Evolutionary conservation across 2,888 invertebrate species (phyloP).

Genomic region (Drosophila cracens): DNA sequence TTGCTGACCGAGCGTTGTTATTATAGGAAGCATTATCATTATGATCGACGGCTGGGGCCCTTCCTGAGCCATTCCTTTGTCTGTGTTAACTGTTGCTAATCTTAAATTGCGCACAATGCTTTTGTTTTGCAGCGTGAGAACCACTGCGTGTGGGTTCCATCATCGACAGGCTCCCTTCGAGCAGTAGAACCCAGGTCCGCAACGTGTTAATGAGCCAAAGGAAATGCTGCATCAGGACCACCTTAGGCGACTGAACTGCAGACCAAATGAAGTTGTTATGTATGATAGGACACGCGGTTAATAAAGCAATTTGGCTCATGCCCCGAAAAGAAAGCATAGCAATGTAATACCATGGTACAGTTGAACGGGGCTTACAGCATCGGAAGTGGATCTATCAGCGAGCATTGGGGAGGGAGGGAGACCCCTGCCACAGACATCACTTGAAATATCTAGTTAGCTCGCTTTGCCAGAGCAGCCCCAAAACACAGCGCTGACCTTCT

Average conservation of each 20-base stretch:
- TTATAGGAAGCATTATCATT: slow-evolving; percentile 72
- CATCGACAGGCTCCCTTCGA: slow-evolving; percentile 20
- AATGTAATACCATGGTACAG: slow-evolving; percentile 12
- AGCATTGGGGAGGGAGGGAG: slow-evolving; percentile 5
- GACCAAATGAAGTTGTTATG: slow-evolving; percentile 65
- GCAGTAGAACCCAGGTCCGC: slow-evolving; percentile 4
- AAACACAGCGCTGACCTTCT: slow-evolving; percentile 69
- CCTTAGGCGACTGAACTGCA: slow-evolving; percentile 47
- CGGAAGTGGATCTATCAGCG: slow-evolving; percentile 26
- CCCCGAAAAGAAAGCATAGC: slow-evolving; percentile 25
- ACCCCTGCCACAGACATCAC: slow-evolving; percentile 44
- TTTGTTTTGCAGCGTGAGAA: slow-evolving; percentile 79
- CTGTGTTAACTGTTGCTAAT: slow-evolving; percentile 78
- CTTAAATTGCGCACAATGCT: slow-evolving; percentile 67
- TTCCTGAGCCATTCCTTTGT: slow-evolving; percentile 50
- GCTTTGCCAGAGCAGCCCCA: slow-evolving; percentile 21
- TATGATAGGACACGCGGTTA: slow-evolving; percentile 33
- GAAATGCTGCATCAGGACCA: slow-evolving; percentile 73
- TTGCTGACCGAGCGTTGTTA: slow-evolving; percentile 73
- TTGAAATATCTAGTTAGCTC: slow-evolving; percentile 73
- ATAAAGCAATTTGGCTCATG: slow-evolving; percentile 66
- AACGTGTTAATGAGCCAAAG: slow-evolving; percentile 81
- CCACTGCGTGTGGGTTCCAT: slow-evolving; percentile 81
- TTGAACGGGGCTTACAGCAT: slow-evolving; percentile 13
- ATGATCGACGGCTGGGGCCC: slow-evolving; percentile 54